These are phyloP conservation scores for Sternarchorhynchus goeldii DNA, from an alignment of 2,797 vertebrate species.

Conservation along the genomic window DNA sequence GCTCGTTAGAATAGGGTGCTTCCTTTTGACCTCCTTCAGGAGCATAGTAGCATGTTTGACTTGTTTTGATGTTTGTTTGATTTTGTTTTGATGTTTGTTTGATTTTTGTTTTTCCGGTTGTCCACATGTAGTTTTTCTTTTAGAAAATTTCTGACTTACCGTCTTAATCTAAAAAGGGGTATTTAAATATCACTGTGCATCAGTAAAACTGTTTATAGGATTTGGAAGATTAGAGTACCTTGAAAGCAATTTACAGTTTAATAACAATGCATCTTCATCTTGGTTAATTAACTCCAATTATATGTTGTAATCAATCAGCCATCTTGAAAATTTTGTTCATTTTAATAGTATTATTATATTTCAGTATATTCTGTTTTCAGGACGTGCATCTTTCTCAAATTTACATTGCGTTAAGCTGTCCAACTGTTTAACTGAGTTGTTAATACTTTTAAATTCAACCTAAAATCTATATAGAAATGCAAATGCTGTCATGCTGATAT, in stretches of 20 bases:
- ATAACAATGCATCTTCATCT: constrained; percentile 62
- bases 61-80: constrained; percentile 21
- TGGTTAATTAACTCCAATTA: constrained; percentile 13
- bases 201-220: constrained; percentile 46
- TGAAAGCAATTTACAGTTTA: constrained; percentile 62
- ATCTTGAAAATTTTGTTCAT: constrained; percentile 4
- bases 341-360: constrained; percentile 65
- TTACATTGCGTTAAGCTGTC: not conserved
- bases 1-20: constrained; percentile 69
- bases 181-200: constrained; percentile 58
- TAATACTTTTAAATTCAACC: not conserved
- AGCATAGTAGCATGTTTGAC: constrained; percentile 48
- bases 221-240: constrained; percentile 35
- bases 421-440: constrained; percentile 8
- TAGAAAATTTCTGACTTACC: not conserved
- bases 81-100: not conserved
- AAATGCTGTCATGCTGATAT: constrained; percentile 4
- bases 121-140: constrained; percentile 13
- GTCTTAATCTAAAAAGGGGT: constrained; percentile 37
- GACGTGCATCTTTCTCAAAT: not conserved
- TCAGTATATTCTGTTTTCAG: constrained; percentile 63
- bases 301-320: constrained; percentile 25
- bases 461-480: constrained; percentile 1
- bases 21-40: constrained; percentile 67
- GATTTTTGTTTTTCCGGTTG: not conserved